Evolutionary conservation across 2,888 invertebrate species (phyloP).

Genomic region (Siphlonurus alternatus): DNA sequence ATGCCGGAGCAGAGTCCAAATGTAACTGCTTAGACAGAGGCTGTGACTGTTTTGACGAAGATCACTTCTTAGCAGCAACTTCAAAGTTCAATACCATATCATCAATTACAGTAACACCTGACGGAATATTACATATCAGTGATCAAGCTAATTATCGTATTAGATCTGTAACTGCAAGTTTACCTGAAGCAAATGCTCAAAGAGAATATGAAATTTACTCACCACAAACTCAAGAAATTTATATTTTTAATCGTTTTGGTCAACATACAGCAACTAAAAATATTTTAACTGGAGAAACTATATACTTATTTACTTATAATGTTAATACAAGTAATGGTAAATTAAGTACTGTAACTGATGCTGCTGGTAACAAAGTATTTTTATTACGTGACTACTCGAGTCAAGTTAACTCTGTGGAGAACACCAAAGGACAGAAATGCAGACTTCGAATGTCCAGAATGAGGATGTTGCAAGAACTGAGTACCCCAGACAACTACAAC

Average conservation of each 20-base stretch:
- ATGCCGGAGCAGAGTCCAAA: conserved; percentile 85
- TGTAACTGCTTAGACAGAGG: conserved; percentile 84
- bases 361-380: conserved; percentile 46
- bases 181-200: conserved; percentile 66
- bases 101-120: conserved; percentile 81
- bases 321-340: conserved; percentile 94
- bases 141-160: conserved; percentile 86
- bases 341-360: conserved; percentile 81
- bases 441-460: conserved; percentile 80
- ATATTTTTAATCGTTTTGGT: conserved; percentile 84
- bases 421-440: conserved; percentile 84
- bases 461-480: conserved; percentile 77
- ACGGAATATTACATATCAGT: conserved; percentile 86
- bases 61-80: conserved; percentile 78
- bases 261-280: conserved; percentile 89
- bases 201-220: conserved; percentile 89
- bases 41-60: conserved; percentile 85
- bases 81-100: conserved; percentile 90
- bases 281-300: conserved; percentile 85
- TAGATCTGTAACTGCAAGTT: conserved; percentile 74
- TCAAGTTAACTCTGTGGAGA: conserved; percentile 79
- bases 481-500: conserved; percentile 85
- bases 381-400: conserved; percentile 29
- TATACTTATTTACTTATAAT: conserved; percentile 88
- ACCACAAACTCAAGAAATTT: conserved; percentile 88